Evolutionary conservation across 2,113 vertebrate genomes (phyloP).

Genomic region (Halcyon senegalensis): DNA sequence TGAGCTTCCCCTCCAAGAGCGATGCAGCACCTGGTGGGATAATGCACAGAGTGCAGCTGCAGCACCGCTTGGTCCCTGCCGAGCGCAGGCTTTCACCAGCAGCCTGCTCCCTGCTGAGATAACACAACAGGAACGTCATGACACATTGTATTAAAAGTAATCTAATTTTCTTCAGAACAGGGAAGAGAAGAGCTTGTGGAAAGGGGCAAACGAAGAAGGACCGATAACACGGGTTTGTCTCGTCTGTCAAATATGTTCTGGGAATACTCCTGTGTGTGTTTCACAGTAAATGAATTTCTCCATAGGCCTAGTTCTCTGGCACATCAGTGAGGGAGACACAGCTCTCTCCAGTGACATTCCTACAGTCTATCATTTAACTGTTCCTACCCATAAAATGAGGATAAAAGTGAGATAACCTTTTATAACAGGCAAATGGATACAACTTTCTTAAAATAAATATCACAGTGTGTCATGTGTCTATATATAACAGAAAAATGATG

Average conservation of each 20-base stretch:
- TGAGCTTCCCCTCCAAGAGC: accelerated
- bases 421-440: not conserved
- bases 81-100: not conserved
- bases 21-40: not conserved
- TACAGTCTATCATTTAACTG: not conserved
- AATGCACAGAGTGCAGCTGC: not conserved
- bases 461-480: accelerated
- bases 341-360: not conserved
- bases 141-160: not conserved
- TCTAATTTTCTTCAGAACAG: not conserved
- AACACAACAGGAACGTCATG: not conserved
- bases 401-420: not conserved
- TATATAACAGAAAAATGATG: not conserved
- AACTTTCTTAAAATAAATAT: not conserved
- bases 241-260: accelerated
- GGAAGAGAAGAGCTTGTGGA: not conserved
- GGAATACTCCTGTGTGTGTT: not conserved
- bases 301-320: accelerated
- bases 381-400: not conserved
- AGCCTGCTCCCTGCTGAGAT: not conserved
- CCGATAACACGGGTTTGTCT: not conserved
- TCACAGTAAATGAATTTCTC: not conserved
- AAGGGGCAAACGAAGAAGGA: not conserved
- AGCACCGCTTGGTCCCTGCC: not conserved
- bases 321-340: not conserved